Conservation (phyloP, 2,888 invertebrate genomes). For the Luperina testacea region DNA sequence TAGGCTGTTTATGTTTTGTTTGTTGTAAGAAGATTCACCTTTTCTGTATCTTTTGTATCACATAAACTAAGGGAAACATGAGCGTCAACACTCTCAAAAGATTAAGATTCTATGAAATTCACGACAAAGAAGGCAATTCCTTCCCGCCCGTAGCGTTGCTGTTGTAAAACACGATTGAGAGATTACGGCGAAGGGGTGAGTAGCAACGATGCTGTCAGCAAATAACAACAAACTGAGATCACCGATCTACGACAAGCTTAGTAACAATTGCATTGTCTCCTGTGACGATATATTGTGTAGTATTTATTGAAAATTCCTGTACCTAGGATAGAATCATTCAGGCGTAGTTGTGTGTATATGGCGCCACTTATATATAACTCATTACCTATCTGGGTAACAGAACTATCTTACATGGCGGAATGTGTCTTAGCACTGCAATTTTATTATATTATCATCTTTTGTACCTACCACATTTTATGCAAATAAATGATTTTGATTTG, state of each 20-base stretch:
- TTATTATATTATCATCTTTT: too few relatives aligned
- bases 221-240: conserved; percentile 44
- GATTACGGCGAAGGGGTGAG: conserved; percentile 35
- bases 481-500: too few relatives aligned
- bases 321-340: too few relatives aligned
- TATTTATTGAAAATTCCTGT: not conserved
- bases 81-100: conserved; percentile 40
- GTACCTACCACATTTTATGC: too few relatives aligned
- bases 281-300: not conserved
- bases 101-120: conserved; percentile 52
- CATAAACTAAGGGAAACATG: conserved; percentile 24
- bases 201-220: conserved; percentile 2
- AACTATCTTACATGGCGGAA: too few relatives aligned
- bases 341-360: too few relatives aligned
- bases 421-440: too few relatives aligned
- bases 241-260: not conserved
- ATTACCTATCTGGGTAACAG: too few relatives aligned
- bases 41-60: conserved; percentile 22
- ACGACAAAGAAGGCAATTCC: conserved; percentile 32
- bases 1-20: conserved; percentile 1
- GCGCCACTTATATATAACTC: too few relatives aligned
- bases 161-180: conserved; percentile 46
- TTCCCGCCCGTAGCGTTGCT: conserved; percentile 33
- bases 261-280: conserved; percentile 5
- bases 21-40: conserved; percentile 16